A percentile compares a stretch with the other conserved stretches of the same genome.
These are phyloP conservation scores for Denticeps clupeoides DNA, from an alignment of 2,797 vertebrate genomes.

Conservation along the genomic window DNA sequence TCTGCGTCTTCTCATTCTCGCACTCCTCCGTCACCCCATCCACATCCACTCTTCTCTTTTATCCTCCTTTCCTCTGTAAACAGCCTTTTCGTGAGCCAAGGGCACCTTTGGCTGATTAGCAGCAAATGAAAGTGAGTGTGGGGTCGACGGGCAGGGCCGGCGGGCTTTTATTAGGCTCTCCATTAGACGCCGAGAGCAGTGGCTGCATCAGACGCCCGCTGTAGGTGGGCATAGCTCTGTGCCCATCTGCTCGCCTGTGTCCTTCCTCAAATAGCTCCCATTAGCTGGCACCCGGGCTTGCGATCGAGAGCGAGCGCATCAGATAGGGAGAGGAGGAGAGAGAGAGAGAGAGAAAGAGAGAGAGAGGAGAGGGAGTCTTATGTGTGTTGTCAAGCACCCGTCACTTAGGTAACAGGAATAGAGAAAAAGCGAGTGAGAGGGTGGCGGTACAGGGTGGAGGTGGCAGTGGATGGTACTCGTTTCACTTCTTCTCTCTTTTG, in stretches of 20 bases:
- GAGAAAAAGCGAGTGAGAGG: neutral
- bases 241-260: slow-evolving; percentile 43
- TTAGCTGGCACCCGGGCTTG: slow-evolving; percentile 42
- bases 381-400: neutral
- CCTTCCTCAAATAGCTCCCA: slow-evolving; percentile 50
- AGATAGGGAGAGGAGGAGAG: neutral
- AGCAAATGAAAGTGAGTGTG: slow-evolving; percentile 39
- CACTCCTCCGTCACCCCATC: slow-evolving; percentile 6
- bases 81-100: slow-evolving; percentile 38
- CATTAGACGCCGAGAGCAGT: slow-evolving; percentile 21
- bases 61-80: slow-evolving; percentile 13
- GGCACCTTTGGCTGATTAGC: slow-evolving; percentile 40
- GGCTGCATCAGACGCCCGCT: slow-evolving; percentile 21
- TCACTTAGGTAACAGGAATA: neutral
- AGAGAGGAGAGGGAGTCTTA: neutral
- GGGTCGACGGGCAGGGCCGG: slow-evolving; percentile 31
- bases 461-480: neutral
- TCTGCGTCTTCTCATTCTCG: neutral
- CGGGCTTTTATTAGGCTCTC: slow-evolving; percentile 40
- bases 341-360: neutral
- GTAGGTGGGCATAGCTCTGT: slow-evolving; percentile 37
- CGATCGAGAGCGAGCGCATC: slow-evolving; percentile 20
- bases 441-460: neutral
- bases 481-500: neutral
- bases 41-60: neutral